A percentile compares a stretch with the other conserved stretches of the same genome.
phyloP scores from a whole-genome alignment of 2,888 invertebrate species.

The Philaethria dido region DNA sequence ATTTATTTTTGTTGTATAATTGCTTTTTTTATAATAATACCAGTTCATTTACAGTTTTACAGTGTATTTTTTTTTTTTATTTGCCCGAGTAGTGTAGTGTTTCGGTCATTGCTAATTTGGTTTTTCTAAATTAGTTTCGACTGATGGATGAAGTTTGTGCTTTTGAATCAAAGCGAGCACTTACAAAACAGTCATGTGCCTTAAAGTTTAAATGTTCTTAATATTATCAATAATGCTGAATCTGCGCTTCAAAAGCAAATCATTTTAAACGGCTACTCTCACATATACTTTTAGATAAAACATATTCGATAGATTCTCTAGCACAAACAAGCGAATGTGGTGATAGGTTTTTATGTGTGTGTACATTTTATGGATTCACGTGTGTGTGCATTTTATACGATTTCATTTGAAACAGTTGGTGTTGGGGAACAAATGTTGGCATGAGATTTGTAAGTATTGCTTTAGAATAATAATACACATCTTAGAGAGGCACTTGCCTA shows the following conservation, averaged over 20 bases:
- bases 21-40: conserved; percentile 89
- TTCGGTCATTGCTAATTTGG: conserved; percentile 58
- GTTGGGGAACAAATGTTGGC: conserved; percentile 75
- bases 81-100: conserved; percentile 73
- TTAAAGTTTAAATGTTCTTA: conserved; percentile 42
- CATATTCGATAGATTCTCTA: conserved; percentile 55
- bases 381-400: conserved; percentile 66
- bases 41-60: conserved; percentile 88
- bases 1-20: conserved; percentile 90
- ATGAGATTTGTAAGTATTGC: conserved; percentile 72
- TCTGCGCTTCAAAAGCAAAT: conserved; percentile 27
- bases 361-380: conserved; percentile 52
- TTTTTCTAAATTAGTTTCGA: conserved; percentile 58
- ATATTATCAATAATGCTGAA: conserved; percentile 31
- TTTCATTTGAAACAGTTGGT: conserved; percentile 73
- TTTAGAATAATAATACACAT: conserved; percentile 58
- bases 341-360: conserved; percentile 62
- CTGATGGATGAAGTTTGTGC: conserved; percentile 69
- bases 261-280: conserved; percentile 29
- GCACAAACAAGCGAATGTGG: conserved; percentile 65
- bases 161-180: conserved; percentile 56
- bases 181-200: conserved; percentile 50
- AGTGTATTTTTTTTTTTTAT: conserved; percentile 82
- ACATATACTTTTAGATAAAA: conserved; percentile 16
- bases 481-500: conserved; percentile 46